Percentiles rank a stretch among this genome's conserved stretches.
Evolutionary conservation across 1,140 invertebrate genomes (phyloP).

Genomic region (Ips typographus): DNA sequence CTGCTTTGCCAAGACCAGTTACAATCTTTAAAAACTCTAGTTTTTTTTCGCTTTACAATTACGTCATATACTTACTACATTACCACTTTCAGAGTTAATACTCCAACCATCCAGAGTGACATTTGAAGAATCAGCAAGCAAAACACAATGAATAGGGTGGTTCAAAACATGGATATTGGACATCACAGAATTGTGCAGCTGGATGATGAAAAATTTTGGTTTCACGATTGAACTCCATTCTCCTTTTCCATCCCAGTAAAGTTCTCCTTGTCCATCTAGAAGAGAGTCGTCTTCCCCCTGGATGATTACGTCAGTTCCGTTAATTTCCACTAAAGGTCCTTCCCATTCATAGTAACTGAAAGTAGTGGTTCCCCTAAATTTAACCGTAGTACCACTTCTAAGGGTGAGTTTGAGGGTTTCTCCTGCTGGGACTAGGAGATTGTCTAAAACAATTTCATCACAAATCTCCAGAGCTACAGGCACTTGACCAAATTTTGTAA

Average conservation of each 20-base stretch:
- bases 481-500: too few relatives aligned
- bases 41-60: not conserved
- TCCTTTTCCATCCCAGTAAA: constrained; percentile 30
- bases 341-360: too few relatives aligned
- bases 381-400: too few relatives aligned
- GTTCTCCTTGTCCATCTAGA: constrained; percentile 27
- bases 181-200: constrained; percentile 17
- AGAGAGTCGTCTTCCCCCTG: not conserved
- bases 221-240: constrained; percentile 11
- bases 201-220: constrained; percentile 21
- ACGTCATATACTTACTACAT: not conserved
- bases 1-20: constrained; percentile 3
- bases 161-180: constrained; percentile 22
- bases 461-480: too few relatives aligned
- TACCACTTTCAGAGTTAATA: constrained; percentile 25
- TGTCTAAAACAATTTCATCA: too few relatives aligned
- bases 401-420: too few relatives aligned
- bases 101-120: constrained; percentile 20
- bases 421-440: too few relatives aligned
- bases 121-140: constrained; percentile 22
- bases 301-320: too few relatives aligned
- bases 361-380: too few relatives aligned
- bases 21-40: not conserved
- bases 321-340: too few relatives aligned
- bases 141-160: constrained; percentile 24